Conservation (phyloP, 2,113 vertebrate genomes). For the Rhinoderma darwinii region DNA sequence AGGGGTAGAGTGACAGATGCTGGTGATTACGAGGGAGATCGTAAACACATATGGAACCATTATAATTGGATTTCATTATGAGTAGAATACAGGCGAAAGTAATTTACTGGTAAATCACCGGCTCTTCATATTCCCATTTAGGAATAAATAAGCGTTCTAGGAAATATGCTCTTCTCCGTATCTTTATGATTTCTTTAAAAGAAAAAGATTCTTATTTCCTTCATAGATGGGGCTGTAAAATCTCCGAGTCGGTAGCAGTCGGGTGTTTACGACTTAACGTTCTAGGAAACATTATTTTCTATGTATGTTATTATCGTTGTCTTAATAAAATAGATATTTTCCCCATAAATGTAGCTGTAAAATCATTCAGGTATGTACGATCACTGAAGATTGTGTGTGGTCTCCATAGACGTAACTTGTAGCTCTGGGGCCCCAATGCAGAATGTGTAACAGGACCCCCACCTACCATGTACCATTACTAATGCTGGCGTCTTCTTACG, state of each 20-base stretch:
- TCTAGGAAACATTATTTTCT: neutral
- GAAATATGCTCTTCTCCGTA: constrained; percentile 6
- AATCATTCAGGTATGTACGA: neutral
- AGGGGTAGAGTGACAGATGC: constrained; percentile 50
- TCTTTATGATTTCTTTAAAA: neutral
- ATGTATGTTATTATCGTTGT: neutral
- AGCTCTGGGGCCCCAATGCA: neutral
- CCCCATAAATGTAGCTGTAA: neutral
- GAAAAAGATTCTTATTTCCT: neutral
- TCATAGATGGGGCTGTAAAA: neutral
- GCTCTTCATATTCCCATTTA: constrained; percentile 52
- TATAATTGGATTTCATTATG: constrained; percentile 58
- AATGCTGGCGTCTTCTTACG: no score
- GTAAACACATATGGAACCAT: constrained; percentile 48
- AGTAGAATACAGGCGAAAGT: constrained; percentile 42
- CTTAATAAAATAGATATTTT: neutral
- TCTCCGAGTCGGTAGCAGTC: neutral
- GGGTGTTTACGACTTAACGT: neutral
- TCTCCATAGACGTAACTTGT: neutral
- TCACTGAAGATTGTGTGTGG: neutral
- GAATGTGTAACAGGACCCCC: neutral
- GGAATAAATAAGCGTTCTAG: constrained; percentile 13
- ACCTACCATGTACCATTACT: no score
- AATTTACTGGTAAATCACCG: constrained; percentile 54
- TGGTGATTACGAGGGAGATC: constrained; percentile 45